Percentiles rank a stretch among this genome's conserved stretches.
phyloP scores from a whole-genome alignment of 1,140 invertebrate genomes.

The Cepaea nemoralis region DNA sequence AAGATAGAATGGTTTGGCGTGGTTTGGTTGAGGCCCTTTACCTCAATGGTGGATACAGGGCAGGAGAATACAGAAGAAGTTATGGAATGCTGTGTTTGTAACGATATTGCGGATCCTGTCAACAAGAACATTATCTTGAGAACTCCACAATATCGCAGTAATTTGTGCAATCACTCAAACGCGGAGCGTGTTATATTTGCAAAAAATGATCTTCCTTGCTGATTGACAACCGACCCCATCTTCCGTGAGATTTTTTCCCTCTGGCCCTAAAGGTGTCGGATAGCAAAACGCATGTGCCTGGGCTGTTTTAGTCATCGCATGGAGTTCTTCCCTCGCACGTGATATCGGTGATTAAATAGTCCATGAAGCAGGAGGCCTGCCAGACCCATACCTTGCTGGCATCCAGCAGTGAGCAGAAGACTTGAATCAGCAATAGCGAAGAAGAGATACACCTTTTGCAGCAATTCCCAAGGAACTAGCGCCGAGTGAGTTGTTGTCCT shows the following conservation, averaged over 20 bases:
- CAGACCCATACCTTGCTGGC: neutral
- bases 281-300: neutral
- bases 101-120: no score
- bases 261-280: neutral
- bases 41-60: no score
- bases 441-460: neutral
- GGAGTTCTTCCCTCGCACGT: neutral
- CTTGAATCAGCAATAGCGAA: neutral
- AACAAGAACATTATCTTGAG: no score
- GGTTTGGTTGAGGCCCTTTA: no score
- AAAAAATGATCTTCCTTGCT: neutral
- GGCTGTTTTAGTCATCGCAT: neutral
- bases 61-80: no score
- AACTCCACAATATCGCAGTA: neutral
- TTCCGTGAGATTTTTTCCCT: neutral
- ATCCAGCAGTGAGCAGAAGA: neutral
- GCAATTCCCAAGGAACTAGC: neutral
- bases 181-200: neutral
- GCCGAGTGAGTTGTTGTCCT: neutral
- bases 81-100: no score
- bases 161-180: neutral
- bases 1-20: no score
- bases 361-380: slow-evolving; percentile 10
- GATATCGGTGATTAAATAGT: slow-evolving; percentile 13
- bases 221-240: neutral